Evolutionary conservation across 2,797 vertebrate genomes (phyloP).

Genomic region (Lepus townsendii): DNA sequence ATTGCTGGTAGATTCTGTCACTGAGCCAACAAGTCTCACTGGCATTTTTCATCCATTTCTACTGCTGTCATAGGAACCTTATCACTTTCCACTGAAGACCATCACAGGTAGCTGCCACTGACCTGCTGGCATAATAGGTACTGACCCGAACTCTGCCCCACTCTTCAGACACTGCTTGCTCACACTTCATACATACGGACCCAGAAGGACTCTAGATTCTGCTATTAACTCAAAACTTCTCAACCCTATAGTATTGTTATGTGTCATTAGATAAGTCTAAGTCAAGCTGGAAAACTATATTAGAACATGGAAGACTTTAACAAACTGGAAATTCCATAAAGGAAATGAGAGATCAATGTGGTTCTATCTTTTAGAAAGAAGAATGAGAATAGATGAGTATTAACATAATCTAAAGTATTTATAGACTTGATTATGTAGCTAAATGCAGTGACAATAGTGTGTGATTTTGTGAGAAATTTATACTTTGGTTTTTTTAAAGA

Average conservation of each 20-base stretch:
- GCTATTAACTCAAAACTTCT: neutral
- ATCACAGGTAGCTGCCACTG: too few relatives aligned
- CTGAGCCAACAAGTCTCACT: neutral
- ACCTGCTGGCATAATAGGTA: too few relatives aligned
- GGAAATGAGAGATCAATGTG: neutral
- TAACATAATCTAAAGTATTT: neutral
- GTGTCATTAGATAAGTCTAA: neutral
- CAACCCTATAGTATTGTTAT: neutral
- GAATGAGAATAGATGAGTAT: neutral
- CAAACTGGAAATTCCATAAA: neutral
- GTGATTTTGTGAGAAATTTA: neutral
- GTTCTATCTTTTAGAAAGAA: neutral
- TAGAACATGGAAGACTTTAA: neutral
- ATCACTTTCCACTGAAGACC: neutral
- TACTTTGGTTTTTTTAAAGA: neutral
- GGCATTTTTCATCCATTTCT: neutral
- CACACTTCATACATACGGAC: too few relatives aligned
- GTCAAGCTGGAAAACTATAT: neutral
- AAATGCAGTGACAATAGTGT: neutral
- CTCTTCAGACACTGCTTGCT: neutral
- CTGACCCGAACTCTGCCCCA: neutral
- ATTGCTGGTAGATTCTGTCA: fast-evolving
- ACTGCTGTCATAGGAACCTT: neutral
- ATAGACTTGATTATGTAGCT: neutral
- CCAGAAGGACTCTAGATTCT: neutral